A percentile compares a stretch with the other conserved stretches of the same genome.
phyloP scores from a whole-genome alignment of 2,113 vertebrate species.

The Menura novaehollandiae region DNA sequence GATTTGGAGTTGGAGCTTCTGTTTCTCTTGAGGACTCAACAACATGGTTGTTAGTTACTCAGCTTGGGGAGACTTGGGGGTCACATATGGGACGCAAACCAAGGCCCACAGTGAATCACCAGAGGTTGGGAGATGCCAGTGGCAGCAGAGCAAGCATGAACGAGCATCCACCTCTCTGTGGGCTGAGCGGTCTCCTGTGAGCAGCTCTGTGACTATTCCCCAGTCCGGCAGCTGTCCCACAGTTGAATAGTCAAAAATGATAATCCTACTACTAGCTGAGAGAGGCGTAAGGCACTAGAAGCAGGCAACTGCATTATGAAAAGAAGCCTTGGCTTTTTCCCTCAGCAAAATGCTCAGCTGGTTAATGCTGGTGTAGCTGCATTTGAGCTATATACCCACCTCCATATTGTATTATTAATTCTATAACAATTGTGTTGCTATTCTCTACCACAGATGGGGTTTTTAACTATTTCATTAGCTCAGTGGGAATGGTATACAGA shows the following conservation, averaged over 20 bases:
- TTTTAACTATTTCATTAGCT: slow-evolving; percentile 49
- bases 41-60: not conserved
- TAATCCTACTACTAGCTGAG: not conserved
- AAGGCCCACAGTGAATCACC: not conserved
- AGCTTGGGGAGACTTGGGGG: not conserved
- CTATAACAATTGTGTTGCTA: slow-evolving; percentile 5
- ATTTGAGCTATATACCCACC: not conserved
- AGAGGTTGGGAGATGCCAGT: not conserved
- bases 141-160: not conserved
- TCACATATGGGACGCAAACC: not conserved
- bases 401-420: slow-evolving; percentile 33
- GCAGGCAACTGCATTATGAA: not conserved
- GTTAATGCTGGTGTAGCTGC: slow-evolving; percentile 9
- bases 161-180: not conserved
- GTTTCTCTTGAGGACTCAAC: not conserved
- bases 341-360: not conserved
- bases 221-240: not conserved
- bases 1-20: not conserved
- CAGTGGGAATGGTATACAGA: not conserved
- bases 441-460: not conserved
- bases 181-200: not conserved
- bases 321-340: not conserved
- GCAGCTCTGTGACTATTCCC: not conserved
- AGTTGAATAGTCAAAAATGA: not conserved
- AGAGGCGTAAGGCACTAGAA: not conserved